Conservation (phyloP, 2,113 vertebrate species). For the Mystacornis crossleyi region DNA sequence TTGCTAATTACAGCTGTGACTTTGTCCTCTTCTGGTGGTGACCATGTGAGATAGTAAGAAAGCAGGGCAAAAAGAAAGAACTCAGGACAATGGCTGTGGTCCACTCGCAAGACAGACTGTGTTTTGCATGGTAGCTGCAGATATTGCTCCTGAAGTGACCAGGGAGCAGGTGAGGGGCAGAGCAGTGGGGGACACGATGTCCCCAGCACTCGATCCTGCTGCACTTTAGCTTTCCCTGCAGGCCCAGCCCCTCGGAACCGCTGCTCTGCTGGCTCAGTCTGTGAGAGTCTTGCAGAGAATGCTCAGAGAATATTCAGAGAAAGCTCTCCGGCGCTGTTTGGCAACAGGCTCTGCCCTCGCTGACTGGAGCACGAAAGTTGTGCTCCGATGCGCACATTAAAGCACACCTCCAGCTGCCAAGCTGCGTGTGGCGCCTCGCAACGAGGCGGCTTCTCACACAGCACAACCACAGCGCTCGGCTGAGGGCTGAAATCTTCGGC, state of each 20-base stretch:
- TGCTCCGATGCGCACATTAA: neutral
- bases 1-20: neutral
- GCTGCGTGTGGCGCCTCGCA: neutral
- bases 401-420: neutral
- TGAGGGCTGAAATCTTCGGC: neutral
- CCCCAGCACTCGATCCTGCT: neutral
- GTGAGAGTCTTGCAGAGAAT: neutral
- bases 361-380: neutral
- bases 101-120: neutral
- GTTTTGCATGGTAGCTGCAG: neutral
- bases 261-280: neutral
- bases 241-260: neutral
- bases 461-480: rapidly evolving
- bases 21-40: neutral
- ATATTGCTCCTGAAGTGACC: too few relatives aligned
- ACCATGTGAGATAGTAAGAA: rapidly evolving
- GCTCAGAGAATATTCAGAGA: neutral
- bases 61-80: neutral
- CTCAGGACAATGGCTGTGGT: neutral
- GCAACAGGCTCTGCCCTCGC: neutral
- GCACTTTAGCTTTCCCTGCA: neutral
- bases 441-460: neutral
- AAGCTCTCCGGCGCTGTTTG: neutral
- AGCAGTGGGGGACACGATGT: rapidly evolving
- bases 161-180: neutral